Conservation (phyloP, 2,888 invertebrate species). For the Muscina levida region DNA sequence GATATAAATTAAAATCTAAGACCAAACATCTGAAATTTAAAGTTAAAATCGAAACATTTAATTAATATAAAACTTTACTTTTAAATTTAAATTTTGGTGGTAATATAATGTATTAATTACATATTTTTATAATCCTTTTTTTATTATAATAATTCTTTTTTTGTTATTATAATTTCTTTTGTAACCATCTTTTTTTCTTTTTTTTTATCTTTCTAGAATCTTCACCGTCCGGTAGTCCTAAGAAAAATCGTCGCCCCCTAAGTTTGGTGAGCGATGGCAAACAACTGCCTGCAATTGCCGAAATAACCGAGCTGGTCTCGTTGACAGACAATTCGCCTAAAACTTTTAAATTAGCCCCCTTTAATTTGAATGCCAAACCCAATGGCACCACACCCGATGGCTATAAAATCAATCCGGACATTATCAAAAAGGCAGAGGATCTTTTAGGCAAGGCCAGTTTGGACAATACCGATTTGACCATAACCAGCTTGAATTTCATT, state of each 20-base stretch:
- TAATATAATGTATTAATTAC: no score
- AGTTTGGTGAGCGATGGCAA: conserved; percentile 85
- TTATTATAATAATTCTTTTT: no score
- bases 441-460: conserved; percentile 79
- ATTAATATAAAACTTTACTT: no score
- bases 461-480: conserved; percentile 80
- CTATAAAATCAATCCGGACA: conserved; percentile 79
- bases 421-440: conserved; percentile 80
- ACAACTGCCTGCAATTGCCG: conserved; percentile 85
- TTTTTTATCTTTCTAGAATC: conserved; percentile 79
- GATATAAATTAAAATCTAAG: no score
- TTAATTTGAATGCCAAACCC: conserved; percentile 49
- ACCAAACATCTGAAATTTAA: no score
- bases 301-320: conserved; percentile 86
- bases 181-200: no score
- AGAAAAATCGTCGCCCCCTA: conserved; percentile 83
- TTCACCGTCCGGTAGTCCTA: conserved; percentile 83
- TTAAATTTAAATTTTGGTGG: no score
- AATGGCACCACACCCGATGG: conserved; percentile 68
- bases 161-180: no score
- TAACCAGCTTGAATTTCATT: conserved; percentile 84
- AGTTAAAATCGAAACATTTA: no score
- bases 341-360: conserved; percentile 77
- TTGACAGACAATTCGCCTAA: conserved; percentile 81
- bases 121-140: no score